Evolutionary conservation across 1,140 invertebrate species (phyloP).

Genomic region (Proales similis): DNA sequence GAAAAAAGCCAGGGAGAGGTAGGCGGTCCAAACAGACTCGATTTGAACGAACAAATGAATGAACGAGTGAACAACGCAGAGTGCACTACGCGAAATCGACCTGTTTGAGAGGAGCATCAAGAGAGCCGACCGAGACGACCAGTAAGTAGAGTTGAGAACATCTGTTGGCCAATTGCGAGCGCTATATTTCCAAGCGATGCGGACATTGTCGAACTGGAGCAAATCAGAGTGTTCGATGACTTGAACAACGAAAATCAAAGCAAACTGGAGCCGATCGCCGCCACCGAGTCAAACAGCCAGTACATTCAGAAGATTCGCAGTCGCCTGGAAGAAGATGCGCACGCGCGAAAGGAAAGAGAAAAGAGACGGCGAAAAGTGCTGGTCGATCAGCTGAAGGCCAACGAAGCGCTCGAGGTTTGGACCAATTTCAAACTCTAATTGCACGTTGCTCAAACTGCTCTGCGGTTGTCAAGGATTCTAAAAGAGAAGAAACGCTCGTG

Average conservation of each 20-base stretch:
- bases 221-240: conserved; percentile 39
- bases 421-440: not conserved
- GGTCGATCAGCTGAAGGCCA: conserved; percentile 50
- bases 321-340: conserved; percentile 48
- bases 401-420: conserved; percentile 48
- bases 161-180: too few relatives aligned
- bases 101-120: conserved; percentile 29
- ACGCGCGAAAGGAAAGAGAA: conserved; percentile 49
- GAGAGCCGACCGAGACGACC: conserved; percentile 13
- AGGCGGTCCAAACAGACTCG: conserved; percentile 1
- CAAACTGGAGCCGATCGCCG: conserved; percentile 39
- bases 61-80: not conserved
- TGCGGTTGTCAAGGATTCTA: conserved; percentile 49
- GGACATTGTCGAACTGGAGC: conserved; percentile 18
- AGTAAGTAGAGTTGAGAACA: too few relatives aligned
- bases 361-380: conserved; percentile 52
- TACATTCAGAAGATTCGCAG: conserved; percentile 51
- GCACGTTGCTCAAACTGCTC: not conserved
- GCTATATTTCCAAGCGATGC: too few relatives aligned
- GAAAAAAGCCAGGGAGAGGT: conserved; percentile 45
- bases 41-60: not conserved
- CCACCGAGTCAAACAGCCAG: conserved; percentile 47
- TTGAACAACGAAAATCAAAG: conserved; percentile 15
- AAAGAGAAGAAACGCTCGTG: conserved; percentile 50
- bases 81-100: conserved; percentile 25